A percentile compares a stretch with the other conserved stretches of the same genome.
phyloP scores from a whole-genome alignment of 1,140 invertebrate genomes.

The Aphidius gifuensis region DNA sequence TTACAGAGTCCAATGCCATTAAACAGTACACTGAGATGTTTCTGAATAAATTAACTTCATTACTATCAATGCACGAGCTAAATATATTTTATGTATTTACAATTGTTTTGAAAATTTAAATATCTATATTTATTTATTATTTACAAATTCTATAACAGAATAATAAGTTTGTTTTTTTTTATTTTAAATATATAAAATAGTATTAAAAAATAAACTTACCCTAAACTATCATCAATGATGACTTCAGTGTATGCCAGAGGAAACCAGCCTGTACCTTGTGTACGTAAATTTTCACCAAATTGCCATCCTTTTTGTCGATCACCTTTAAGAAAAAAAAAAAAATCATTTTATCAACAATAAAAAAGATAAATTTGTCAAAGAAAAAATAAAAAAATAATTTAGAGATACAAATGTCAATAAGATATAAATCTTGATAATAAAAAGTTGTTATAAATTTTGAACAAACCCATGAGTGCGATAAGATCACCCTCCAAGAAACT shows the following conservation, averaged over 20 bases:
- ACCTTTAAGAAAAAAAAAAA: constrained; percentile 43
- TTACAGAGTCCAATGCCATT: too few relatives aligned
- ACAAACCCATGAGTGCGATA: constrained; percentile 75
- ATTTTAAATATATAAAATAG: too few relatives aligned
- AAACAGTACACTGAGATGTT: too few relatives aligned
- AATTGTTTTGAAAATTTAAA: too few relatives aligned
- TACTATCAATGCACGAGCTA: too few relatives aligned
- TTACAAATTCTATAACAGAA: too few relatives aligned
- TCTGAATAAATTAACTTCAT: too few relatives aligned
- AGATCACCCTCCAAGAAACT: constrained; percentile 89
- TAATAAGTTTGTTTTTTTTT: too few relatives aligned
- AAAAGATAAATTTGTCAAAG: background rate
- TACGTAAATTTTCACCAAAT: constrained; percentile 88
- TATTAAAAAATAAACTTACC: constrained; percentile 45
- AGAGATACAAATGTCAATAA: background rate
- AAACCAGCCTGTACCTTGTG: constrained; percentile 90
- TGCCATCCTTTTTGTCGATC: constrained; percentile 93
- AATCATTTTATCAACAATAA: constrained; percentile 1
- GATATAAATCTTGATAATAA: background rate
- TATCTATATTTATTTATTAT: too few relatives aligned
- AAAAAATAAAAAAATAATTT: background rate
- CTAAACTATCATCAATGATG: constrained; percentile 59
- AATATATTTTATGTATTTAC: too few relatives aligned
- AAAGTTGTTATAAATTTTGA: constrained; percentile 13
- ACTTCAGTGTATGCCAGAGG: constrained; percentile 87